phyloP scores from a whole-genome alignment of 2,113 vertebrate genomes.

The Saimiri boliviensis region DNA sequence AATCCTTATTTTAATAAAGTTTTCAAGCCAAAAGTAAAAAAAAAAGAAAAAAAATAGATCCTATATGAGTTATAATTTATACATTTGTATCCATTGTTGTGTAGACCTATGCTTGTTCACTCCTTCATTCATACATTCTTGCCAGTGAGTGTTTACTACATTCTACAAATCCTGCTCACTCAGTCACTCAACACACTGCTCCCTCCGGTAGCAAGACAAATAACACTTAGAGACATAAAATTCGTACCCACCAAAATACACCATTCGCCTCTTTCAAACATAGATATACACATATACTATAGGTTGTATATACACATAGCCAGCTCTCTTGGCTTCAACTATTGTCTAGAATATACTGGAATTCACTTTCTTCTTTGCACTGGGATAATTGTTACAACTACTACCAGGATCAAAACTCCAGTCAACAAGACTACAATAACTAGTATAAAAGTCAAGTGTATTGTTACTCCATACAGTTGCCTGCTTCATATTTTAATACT shows the following conservation, averaged over 20 bases:
- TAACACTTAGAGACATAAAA: not conserved
- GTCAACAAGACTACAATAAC: not conserved
- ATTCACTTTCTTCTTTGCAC: not conserved
- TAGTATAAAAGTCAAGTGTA: not conserved
- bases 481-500: not conserved
- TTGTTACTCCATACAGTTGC: not conserved
- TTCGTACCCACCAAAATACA: not conserved
- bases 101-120: not conserved
- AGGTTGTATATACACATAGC: not conserved
- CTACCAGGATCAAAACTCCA: not conserved
- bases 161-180: accelerated
- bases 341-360: not conserved
- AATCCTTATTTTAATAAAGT: too few relatives aligned
- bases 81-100: not conserved
- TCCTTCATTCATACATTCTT: not conserved
- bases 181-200: not conserved
- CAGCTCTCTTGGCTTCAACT: not conserved
- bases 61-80: not conserved
- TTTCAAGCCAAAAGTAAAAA: too few relatives aligned
- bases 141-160: not conserved
- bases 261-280: not conserved
- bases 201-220: not conserved
- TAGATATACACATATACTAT: not conserved
- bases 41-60: not conserved
- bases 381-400: not conserved